These are phyloP conservation scores for Gymnobelideus leadbeateri DNA, from an alignment of 2,113 vertebrate genomes.

Conservation along the genomic window DNA sequence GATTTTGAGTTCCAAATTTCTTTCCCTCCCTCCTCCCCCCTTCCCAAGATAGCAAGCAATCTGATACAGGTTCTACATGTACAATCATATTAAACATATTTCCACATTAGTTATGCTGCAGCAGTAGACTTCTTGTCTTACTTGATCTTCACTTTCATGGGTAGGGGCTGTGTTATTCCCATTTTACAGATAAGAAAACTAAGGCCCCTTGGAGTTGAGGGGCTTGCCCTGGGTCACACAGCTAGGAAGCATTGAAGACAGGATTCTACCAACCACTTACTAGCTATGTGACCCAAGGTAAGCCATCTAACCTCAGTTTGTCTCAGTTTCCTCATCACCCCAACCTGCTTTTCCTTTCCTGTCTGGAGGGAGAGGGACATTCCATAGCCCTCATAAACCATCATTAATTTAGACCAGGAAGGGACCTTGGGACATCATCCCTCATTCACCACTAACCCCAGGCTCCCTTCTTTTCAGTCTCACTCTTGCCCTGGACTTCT, in stretches of 20 bases:
- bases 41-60: too few species aligned
- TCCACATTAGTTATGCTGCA: too few species aligned
- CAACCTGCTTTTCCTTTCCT: background rate
- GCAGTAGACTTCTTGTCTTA: too few species aligned
- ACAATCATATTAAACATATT: too few species aligned
- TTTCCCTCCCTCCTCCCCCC: too few species aligned
- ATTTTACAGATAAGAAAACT: background rate
- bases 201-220: conserved; percentile 4
- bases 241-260: background rate
- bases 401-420: background rate
- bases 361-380: too few species aligned
- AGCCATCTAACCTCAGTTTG: background rate
- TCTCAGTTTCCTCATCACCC: conserved; percentile 10
- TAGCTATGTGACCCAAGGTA: background rate
- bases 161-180: background rate
- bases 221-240: background rate
- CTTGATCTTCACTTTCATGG: background rate
- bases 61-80: too few species aligned
- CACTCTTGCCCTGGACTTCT: too few species aligned
- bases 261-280: too few species aligned
- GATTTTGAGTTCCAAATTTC: too few species aligned
- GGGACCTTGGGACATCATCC: background rate
- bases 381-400: background rate
- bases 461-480: too few species aligned
- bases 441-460: background rate